Conservation (phyloP, 2,888 invertebrate genomes). For the Eupsilia transversa region DNA sequence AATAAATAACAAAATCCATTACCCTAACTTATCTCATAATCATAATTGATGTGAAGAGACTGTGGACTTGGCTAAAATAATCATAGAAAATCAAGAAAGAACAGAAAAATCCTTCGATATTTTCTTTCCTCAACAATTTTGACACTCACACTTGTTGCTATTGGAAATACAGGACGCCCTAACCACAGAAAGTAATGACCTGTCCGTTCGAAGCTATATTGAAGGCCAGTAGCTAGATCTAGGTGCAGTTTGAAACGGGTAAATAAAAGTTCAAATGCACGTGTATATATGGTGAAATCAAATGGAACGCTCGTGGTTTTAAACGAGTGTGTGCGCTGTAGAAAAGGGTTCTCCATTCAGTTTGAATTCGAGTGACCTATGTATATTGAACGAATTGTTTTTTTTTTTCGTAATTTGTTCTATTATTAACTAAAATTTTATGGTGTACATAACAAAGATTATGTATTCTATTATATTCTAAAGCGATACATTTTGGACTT, state of each 20-base stretch:
- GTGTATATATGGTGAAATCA: slow-evolving; percentile 31
- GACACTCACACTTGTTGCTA: slow-evolving; percentile 61
- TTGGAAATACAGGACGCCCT: slow-evolving; percentile 40
- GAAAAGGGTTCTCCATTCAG: background rate
- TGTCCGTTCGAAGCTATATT: slow-evolving; percentile 35
- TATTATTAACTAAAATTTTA: background rate
- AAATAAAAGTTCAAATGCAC: slow-evolving; percentile 48
- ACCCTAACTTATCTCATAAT: background rate
- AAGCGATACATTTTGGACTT: background rate
- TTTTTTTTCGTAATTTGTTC: background rate
- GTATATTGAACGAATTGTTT: background rate
- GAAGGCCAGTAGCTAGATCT: slow-evolving; percentile 21
- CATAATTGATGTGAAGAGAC: background rate
- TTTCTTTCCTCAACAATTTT: slow-evolving; percentile 38
- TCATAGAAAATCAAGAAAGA: background rate
- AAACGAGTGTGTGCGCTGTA: slow-evolving; percentile 8
- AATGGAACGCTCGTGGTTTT: slow-evolving; percentile 43
- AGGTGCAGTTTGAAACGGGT: slow-evolving; percentile 29
- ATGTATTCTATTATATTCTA: too few relatives aligned
- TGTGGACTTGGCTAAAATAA: too few relatives aligned
- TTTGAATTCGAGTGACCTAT: slow-evolving; percentile 29
- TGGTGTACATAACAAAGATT: too few relatives aligned
- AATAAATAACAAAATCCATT: background rate
- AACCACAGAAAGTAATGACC: slow-evolving; percentile 61
- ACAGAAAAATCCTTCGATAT: background rate